Evolutionary conservation across 2,888 invertebrate species (phyloP), one percentile per base, ranked within the genome.

Genomic region (Endotricha flammealis): DNA sequence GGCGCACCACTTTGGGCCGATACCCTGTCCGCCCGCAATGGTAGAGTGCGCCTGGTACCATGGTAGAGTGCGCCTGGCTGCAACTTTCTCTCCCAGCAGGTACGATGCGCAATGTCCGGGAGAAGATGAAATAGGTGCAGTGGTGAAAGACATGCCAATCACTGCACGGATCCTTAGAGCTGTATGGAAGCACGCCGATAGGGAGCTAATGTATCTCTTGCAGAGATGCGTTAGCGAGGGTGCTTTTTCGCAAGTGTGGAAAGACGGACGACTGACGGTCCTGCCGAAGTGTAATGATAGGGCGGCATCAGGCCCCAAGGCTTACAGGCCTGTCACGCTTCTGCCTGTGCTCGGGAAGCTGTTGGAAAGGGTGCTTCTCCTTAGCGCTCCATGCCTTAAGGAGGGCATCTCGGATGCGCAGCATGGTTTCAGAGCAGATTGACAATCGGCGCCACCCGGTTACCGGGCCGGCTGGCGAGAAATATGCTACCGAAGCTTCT

Each of bases 291-390:
- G 46, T 1, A 46, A 44, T 41, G 11, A 17, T 28, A 4, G 47
- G 12, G 47, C 59, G 36, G 1, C 64, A 30, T 30, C 11, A 13
- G 31, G 27, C 28, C 65, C 64, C 14, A 61, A 64, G 29, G 9
- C 27, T 0, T 24, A 34, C n/a, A 38, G 57, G 0, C 36, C 47
- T 0, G 50, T 53, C 0, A 45, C 48, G 0, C 25, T 60, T 1
- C 42, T 43, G 4, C 12, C 36, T 2, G 42, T 48, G 1, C 49
- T 57, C 0, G 4, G 27, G 6, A 33, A 32, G n/a, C 32, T 30
- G 35, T 25, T 57, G 22, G 39, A 59, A 6, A 23, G 39, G 1
- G 6, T 57, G 1, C 16, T 30, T 1, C 2, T 35, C 0, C 4
- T 2, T 7, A 25, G 30, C 12, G 30, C 35, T 3, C 29, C 29